Evolutionary conservation across 2,113 vertebrate genomes (phyloP).

Genomic region (Dryoscopus gambensis): DNA sequence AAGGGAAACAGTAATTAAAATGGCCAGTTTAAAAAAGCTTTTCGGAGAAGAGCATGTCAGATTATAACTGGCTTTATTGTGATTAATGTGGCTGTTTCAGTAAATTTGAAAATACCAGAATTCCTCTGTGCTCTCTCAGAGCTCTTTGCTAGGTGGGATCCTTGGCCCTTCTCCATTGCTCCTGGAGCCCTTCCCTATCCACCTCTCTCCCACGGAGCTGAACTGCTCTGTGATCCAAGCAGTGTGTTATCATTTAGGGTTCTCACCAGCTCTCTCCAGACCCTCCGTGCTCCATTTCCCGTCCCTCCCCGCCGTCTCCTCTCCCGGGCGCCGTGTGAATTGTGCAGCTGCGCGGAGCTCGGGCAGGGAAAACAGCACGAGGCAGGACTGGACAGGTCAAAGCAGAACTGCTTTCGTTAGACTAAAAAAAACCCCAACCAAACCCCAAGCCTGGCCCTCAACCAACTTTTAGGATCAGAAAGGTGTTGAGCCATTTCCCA

Average conservation of each 20-base stretch:
- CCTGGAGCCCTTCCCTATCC: neutral
- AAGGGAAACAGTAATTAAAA: neutral
- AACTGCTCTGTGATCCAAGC: neutral
- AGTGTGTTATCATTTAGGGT: neutral
- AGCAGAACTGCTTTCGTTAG: neutral
- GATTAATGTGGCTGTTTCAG: neutral
- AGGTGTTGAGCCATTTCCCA: slow-evolving; percentile 49
- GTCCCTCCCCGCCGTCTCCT: neutral
- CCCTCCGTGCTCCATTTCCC: rapidly evolving
- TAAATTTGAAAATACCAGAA: neutral
- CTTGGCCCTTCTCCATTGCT: neutral
- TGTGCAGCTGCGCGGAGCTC: rapidly evolving
- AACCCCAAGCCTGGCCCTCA: neutral
- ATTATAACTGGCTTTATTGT: neutral
- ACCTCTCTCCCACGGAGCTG: neutral
- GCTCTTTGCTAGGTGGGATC: neutral
- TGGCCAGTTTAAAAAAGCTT: neutral
- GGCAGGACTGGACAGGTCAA: slow-evolving; percentile 16
- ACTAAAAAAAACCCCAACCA: neutral
- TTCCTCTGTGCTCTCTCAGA: neutral
- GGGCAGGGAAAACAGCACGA: neutral
- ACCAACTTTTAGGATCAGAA: slow-evolving; percentile 32
- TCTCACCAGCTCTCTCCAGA: neutral
- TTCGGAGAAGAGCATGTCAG: neutral
- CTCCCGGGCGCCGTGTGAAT: rapidly evolving